Conservation (phyloP, 1,140 invertebrate genomes). For the Drosophila subpulchrella region DNA sequence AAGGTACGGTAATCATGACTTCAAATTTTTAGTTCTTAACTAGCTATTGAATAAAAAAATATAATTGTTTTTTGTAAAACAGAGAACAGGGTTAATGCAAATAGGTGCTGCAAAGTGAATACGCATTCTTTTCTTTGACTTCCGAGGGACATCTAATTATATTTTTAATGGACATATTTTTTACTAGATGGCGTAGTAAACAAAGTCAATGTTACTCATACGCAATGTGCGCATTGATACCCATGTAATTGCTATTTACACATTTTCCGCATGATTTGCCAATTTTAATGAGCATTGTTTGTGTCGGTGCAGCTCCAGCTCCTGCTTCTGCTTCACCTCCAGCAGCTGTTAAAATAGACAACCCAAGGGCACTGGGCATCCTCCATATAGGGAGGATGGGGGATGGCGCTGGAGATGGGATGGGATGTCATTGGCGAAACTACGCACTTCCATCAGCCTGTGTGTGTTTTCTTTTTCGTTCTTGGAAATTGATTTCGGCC, state of each 20-base stretch:
- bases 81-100: too few relatives aligned
- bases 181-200: background rate
- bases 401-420: background rate
- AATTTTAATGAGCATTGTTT: constrained; percentile 80
- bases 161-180: background rate
- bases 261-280: constrained; percentile 78
- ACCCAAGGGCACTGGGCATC: constrained; percentile 27
- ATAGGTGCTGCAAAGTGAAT: too few relatives aligned
- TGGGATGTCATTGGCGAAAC: constrained; percentile 32
- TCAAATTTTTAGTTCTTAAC: too few relatives aligned
- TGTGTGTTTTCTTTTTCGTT: constrained; percentile 29
- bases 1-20: too few relatives aligned
- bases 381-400: too few relatives aligned
- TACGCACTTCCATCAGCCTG: constrained; percentile 39
- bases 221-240: constrained; percentile 29
- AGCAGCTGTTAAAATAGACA: constrained; percentile 60
- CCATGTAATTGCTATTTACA: constrained; percentile 75
- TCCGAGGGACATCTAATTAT: too few relatives aligned
- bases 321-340: constrained; percentile 11
- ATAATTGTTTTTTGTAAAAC: too few relatives aligned
- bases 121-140: too few relatives aligned
- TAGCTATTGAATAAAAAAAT: too few relatives aligned
- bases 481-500: constrained; percentile 76
- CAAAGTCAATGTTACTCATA: constrained; percentile 34
- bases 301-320: constrained; percentile 51